Conservation (phyloP, 2,797 vertebrate genomes). For the Scleropages formosus region DNA sequence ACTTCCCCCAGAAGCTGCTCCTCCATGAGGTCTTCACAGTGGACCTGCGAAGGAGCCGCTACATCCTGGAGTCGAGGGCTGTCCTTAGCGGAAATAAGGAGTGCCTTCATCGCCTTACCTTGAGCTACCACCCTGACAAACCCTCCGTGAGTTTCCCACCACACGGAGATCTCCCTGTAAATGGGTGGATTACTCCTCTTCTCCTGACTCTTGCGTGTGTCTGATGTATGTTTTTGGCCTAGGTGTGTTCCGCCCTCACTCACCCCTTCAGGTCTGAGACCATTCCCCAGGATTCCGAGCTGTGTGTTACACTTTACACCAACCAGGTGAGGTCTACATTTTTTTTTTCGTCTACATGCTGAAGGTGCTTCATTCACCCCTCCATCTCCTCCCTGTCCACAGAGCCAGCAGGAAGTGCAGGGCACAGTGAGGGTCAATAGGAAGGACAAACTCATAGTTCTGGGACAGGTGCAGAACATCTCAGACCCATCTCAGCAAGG, state of each 20-base stretch:
- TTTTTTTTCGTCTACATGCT: too few relatives aligned
- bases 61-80: constrained; percentile 76
- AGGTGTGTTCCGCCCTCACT: constrained; percentile 76
- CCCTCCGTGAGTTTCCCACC: constrained; percentile 73
- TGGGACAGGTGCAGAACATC: constrained; percentile 63
- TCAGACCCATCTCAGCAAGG: constrained; percentile 47
- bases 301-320: constrained; percentile 65
- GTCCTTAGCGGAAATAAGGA: constrained; percentile 66
- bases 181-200: neutral
- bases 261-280: constrained; percentile 69
- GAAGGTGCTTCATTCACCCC: neutral
- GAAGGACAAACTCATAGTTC: constrained; percentile 64
- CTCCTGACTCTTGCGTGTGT: neutral
- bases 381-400: constrained; percentile 22
- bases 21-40: constrained; percentile 78
- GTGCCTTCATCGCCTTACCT: constrained; percentile 69
- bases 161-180: neutral
- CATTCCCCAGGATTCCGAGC: constrained; percentile 72
- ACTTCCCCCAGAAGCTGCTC: constrained; percentile 68
- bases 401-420: constrained; percentile 67
- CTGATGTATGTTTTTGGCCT: constrained; percentile 31
- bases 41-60: constrained; percentile 65
- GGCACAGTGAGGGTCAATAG: constrained; percentile 64
- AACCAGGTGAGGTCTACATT: constrained; percentile 56
- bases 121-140: constrained; percentile 69